Evolutionary conservation across 2,113 vertebrate genomes (phyloP).

Genomic region (Hucho hucho): DNA sequence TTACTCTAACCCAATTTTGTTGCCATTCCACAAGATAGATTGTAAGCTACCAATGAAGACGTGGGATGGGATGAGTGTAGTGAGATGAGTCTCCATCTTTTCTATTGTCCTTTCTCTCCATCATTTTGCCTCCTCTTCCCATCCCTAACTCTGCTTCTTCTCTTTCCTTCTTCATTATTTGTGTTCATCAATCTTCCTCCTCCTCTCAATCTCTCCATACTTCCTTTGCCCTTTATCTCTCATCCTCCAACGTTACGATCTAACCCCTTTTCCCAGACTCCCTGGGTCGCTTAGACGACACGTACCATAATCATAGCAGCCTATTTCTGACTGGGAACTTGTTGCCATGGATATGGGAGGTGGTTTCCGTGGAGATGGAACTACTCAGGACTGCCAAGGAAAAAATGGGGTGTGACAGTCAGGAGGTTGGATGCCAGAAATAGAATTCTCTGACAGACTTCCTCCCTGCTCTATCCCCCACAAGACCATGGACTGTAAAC

Average conservation of each 20-base stretch:
- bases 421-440: slow-evolving; percentile 27
- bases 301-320: slow-evolving; percentile 46
- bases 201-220: neutral
- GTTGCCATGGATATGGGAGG: slow-evolving; percentile 61
- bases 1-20: too few relatives aligned
- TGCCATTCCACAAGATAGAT: too few relatives aligned
- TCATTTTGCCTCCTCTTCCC: neutral
- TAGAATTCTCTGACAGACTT: slow-evolving; percentile 41
- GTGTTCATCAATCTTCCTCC: slow-evolving; percentile 1
- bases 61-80: neutral
- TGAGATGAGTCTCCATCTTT: neutral
- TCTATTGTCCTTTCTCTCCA: neutral
- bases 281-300: slow-evolving; percentile 11
- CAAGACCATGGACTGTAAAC: neutral
- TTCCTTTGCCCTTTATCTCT: slow-evolving; percentile 6
- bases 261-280: neutral
- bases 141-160: neutral
- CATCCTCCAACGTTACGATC: slow-evolving; percentile 3
- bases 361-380: slow-evolving; percentile 77
- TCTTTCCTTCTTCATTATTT: neutral
- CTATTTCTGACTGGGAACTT: slow-evolving; percentile 43
- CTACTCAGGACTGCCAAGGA: slow-evolving; percentile 42
- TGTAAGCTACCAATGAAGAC: neutral
- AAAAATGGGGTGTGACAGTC: slow-evolving; percentile 43
- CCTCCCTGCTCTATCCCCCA: slow-evolving; percentile 6